Percentiles rank a stretch among this genome's conserved stretches.
These are phyloP conservation scores for Pristionchus entomophagus DNA, from an alignment of 2,888 invertebrate species.

Conservation along the genomic window DNA sequence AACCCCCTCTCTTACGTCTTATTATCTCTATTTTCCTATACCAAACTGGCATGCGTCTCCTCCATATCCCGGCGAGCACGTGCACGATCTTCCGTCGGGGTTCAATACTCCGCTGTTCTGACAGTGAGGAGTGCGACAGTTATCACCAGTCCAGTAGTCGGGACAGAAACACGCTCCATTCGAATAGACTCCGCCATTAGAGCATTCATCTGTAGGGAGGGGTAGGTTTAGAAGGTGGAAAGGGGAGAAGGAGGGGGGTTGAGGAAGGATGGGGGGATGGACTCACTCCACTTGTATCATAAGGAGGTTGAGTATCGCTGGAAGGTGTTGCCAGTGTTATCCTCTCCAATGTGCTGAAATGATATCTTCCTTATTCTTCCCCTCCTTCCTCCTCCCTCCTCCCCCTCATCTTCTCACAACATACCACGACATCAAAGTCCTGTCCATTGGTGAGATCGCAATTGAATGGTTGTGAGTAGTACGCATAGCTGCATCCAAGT, in stretches of 20 bases:
- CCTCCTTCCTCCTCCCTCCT: too few species aligned
- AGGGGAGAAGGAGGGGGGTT: too few species aligned
- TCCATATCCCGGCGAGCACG: background rate
- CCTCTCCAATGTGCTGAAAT: constrained; percentile 46
- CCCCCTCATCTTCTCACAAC: too few species aligned
- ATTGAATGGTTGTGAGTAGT: constrained; percentile 60
- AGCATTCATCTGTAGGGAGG: background rate
- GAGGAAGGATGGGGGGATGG: background rate
- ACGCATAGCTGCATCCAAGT: constrained; percentile 60
- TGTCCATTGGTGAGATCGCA: constrained; percentile 5
- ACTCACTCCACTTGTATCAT: constrained; percentile 45
- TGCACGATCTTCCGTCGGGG: background rate
- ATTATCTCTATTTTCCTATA: background rate
- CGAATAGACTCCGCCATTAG: constrained; percentile 28
- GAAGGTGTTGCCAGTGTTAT: constrained; percentile 44
- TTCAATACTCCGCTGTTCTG: constrained; percentile 2
- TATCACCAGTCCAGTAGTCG: constrained; percentile 39
- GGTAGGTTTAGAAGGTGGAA: background rate
- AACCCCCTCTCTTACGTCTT: background rate
- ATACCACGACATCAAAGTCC: constrained; percentile 39
- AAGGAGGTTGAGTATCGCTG: constrained; percentile 44
- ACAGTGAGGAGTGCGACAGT: constrained; percentile 25
- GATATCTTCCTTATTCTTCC: too few species aligned
- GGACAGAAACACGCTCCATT: constrained; percentile 46
- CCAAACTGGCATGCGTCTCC: constrained; percentile 38